Conservation (phyloP, 2,888 invertebrate genomes). For the Charanyca ferruginea region DNA sequence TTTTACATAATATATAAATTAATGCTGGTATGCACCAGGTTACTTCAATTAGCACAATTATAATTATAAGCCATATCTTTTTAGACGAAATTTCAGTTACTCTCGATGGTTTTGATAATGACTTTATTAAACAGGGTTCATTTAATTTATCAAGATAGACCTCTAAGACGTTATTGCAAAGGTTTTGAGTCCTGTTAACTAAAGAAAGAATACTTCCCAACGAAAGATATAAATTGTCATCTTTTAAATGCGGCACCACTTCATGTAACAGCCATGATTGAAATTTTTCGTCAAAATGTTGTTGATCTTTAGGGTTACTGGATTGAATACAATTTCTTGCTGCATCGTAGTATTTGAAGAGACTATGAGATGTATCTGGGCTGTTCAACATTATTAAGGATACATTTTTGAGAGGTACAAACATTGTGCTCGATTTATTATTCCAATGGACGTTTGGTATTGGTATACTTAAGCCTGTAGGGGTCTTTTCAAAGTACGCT, state of each 20-base stretch:
- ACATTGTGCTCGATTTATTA: slow-evolving; percentile 89
- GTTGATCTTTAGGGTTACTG: slow-evolving; percentile 75
- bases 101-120: slow-evolving; percentile 27
- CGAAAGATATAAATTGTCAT: slow-evolving; percentile 92
- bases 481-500: slow-evolving; percentile 77
- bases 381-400: slow-evolving; percentile 73
- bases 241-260: slow-evolving; percentile 89
- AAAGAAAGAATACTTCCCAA: slow-evolving; percentile 87
- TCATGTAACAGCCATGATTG: slow-evolving; percentile 89
- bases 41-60: slow-evolving; percentile 79
- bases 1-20: slow-evolving; percentile 66
- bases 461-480: slow-evolving; percentile 81
- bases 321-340: slow-evolving; percentile 88
- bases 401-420: slow-evolving; percentile 90
- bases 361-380: slow-evolving; percentile 75
- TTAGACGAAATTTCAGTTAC: slow-evolving; percentile 68
- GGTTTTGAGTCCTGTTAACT: slow-evolving; percentile 70
- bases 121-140: slow-evolving; percentile 44
- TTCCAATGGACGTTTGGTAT: slow-evolving; percentile 92
- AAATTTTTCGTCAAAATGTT: slow-evolving; percentile 88
- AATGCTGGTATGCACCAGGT: slow-evolving; percentile 80
- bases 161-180: slow-evolving; percentile 48
- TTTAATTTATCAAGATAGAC: slow-evolving; percentile 20
- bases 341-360: slow-evolving; percentile 91
- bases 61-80: slow-evolving; percentile 73